These are phyloP conservation scores for Drosophila maculinotata DNA, from an alignment of 2,888 invertebrate genomes.

Conservation along the genomic window DNA sequence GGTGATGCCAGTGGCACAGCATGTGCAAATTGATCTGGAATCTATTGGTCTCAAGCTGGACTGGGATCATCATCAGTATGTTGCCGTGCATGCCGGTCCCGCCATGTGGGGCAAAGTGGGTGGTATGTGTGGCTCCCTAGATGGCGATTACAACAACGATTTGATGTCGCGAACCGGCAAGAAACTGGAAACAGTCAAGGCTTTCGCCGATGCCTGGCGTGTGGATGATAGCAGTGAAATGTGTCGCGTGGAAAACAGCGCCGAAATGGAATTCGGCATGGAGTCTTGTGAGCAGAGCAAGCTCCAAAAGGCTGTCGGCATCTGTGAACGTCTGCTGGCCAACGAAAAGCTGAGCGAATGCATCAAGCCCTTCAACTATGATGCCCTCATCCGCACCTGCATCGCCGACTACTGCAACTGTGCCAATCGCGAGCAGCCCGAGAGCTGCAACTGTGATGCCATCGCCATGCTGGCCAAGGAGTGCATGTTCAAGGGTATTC, in stretches of 20 bases:
- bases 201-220: constrained; percentile 84
- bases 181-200: constrained; percentile 83
- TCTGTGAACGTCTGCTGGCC: constrained; percentile 88
- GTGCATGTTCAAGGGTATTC: constrained; percentile 89
- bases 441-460: constrained; percentile 91
- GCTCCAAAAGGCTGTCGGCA: constrained; percentile 86
- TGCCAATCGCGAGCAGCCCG: constrained; percentile 86
- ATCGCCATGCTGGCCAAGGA: constrained; percentile 92
- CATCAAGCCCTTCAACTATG: constrained; percentile 88
- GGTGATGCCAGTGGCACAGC: constrained; percentile 90
- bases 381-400: constrained; percentile 90
- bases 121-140: constrained; percentile 93
- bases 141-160: constrained; percentile 90
- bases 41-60: constrained; percentile 89
- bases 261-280: constrained; percentile 77
- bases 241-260: constrained; percentile 81
- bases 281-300: constrained; percentile 77
- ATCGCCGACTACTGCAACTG: constrained; percentile 93
- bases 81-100: constrained; percentile 89
- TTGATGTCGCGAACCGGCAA: constrained; percentile 88
- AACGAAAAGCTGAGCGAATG: constrained; percentile 89
- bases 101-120: constrained; percentile 91
- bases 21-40: constrained; percentile 89
- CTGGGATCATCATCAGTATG: constrained; percentile 91
- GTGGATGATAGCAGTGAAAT: constrained; percentile 78